Percentiles rank a stretch among this genome's conserved stretches.
These are phyloP conservation scores for Drosophila kepulauana DNA, from an alignment of 1,140 invertebrate genomes.

Conservation along the genomic window DNA sequence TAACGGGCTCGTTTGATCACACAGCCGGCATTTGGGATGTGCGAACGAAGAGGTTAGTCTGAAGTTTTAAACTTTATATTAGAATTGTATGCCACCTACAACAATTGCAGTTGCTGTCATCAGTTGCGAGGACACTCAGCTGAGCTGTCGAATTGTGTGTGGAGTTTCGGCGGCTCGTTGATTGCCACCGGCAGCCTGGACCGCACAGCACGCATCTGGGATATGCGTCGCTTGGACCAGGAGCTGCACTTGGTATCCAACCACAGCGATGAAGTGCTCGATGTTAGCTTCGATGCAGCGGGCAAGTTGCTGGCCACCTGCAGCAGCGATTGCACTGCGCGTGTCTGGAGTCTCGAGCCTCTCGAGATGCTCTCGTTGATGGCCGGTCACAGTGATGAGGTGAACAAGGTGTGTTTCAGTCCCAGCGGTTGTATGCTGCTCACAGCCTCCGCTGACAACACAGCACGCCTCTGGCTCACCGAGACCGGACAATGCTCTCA, in stretches of 20 bases:
- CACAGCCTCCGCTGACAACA: slow-evolving; percentile 91
- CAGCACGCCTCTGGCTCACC: slow-evolving; percentile 91
- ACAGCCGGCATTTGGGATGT: slow-evolving; percentile 92
- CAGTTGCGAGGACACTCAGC: slow-evolving; percentile 89
- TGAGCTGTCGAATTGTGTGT: slow-evolving; percentile 91
- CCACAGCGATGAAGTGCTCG: slow-evolving; percentile 91
- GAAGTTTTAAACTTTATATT: background rate
- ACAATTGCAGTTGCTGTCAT: slow-evolving; percentile 86
- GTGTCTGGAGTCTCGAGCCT: slow-evolving; percentile 88
- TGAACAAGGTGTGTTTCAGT: slow-evolving; percentile 93
- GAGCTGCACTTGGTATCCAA: slow-evolving; percentile 88
- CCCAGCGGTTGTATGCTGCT: slow-evolving; percentile 90
- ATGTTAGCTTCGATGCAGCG: slow-evolving; percentile 90
- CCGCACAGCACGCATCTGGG: slow-evolving; percentile 91
- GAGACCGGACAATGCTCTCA: slow-evolving; percentile 89
- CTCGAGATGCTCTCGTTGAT: slow-evolving; percentile 88
- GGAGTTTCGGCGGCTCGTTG: slow-evolving; percentile 90
- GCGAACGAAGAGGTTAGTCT: slow-evolving; percentile 88
- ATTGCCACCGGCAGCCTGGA: slow-evolving; percentile 91
- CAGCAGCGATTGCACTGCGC: slow-evolving; percentile 90
- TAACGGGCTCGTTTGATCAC: slow-evolving; percentile 92
- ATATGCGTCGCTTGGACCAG: slow-evolving; percentile 86
- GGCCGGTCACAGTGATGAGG: slow-evolving; percentile 90
- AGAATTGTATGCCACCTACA: background rate
- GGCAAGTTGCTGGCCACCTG: slow-evolving; percentile 90